These are phyloP conservation scores for Hedya salicella DNA, from an alignment of 2,888 invertebrate species.

Conservation along the genomic window DNA sequence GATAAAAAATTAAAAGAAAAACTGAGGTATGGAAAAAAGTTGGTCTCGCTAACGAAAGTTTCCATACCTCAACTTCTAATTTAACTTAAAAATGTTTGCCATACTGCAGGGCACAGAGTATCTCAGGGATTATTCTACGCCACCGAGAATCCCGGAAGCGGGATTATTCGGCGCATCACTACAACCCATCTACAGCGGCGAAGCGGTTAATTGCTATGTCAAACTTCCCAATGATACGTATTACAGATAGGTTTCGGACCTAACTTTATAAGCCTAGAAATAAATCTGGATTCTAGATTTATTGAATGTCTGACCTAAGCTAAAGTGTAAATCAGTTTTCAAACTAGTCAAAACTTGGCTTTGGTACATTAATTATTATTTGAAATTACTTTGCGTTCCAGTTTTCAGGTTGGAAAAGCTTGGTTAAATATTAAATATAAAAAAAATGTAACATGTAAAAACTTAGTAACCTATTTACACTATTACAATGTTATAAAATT, in stretches of 20 bases:
- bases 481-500: too few species aligned
- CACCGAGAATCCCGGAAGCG: not conserved
- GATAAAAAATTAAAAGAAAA: too few species aligned
- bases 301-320: not conserved
- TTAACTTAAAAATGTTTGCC: too few species aligned
- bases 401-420: not conserved
- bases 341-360: not conserved
- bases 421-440: not conserved
- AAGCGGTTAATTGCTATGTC: slow-evolving; percentile 18
- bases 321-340: not conserved
- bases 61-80: too few species aligned
- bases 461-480: too few species aligned
- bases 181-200: not conserved
- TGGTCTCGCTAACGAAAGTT: too few species aligned
- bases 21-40: too few species aligned
- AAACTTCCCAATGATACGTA: slow-evolving; percentile 18
- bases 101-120: too few species aligned
- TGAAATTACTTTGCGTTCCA: not conserved
- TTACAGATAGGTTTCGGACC: slow-evolving; percentile 12
- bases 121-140: too few species aligned
- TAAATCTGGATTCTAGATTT: slow-evolving; percentile 21
- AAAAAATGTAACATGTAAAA: too few species aligned
- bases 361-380: not conserved
- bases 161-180: not conserved
- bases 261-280: slow-evolving; percentile 18